Conservation (phyloP, 2,888 invertebrate species). For the Gryllus longicercus region DNA sequence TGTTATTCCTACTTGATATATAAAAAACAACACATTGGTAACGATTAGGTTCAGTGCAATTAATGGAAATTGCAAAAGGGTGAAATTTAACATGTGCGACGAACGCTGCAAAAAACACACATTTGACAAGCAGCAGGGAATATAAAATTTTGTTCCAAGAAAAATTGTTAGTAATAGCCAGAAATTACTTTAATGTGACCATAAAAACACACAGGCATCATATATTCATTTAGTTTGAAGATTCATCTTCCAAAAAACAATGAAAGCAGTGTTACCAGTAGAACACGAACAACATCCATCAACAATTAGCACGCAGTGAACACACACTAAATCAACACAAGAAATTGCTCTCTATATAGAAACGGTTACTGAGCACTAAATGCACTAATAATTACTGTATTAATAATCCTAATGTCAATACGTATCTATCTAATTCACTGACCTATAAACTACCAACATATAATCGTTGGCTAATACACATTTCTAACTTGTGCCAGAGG, state of each 20-base stretch:
- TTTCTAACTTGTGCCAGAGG: background rate
- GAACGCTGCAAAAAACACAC: no score
- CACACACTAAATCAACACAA: constrained; percentile 17
- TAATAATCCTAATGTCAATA: constrained; percentile 21
- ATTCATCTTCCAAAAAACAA: background rate
- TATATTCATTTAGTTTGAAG: no score
- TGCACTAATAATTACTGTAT: constrained; percentile 34
- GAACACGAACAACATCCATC: constrained; percentile 1
- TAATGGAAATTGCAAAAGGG: no score
- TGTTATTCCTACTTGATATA: background rate
- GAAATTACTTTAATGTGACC: no score
- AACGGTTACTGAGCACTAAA: constrained; percentile 29
- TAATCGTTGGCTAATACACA: constrained; percentile 21
- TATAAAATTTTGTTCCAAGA: no score
- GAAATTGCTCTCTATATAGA: background rate
- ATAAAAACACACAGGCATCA: no score
- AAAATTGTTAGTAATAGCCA: no score
- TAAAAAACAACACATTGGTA: constrained; percentile 21
- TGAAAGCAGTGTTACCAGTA: background rate
- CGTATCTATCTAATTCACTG: constrained; percentile 23
- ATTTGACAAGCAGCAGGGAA: no score
- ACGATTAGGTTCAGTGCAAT: background rate
- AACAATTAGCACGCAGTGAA: background rate
- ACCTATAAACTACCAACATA: constrained; percentile 22
- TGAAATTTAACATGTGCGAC: no score